phyloP scores from a whole-genome alignment of 2,888 invertebrate species.

The Idaea dimidiata region DNA sequence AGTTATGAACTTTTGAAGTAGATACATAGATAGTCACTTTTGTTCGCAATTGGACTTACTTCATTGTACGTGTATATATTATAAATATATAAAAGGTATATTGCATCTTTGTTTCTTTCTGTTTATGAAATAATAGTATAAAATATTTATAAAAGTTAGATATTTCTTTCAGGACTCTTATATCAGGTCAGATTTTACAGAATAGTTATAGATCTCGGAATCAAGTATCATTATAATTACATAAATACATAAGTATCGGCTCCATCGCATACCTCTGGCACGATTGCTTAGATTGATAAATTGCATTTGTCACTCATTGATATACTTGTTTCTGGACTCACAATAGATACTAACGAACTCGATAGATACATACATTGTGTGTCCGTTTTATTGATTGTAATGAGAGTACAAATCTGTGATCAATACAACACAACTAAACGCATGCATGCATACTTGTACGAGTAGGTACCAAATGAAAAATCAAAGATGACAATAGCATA shows the following conservation, averaged over 20 bases:
- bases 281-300: constrained; percentile 30
- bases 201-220: background rate
- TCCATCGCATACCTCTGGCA: constrained; percentile 23
- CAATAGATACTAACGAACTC: no score
- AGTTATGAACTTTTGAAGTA: no score
- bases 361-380: background rate
- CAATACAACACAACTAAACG: background rate
- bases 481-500: background rate
- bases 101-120: no score
- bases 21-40: no score
- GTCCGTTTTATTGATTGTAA: background rate
- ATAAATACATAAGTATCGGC: background rate
- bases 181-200: background rate
- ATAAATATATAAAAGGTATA: no score
- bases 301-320: constrained; percentile 19
- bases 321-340: constrained; percentile 11
- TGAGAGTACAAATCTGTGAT: background rate
- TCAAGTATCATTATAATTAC: background rate
- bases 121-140: no score
- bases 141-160: no score
- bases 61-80: no score
- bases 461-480: background rate
- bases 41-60: no score
- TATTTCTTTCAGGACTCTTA: no score
- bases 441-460: background rate